Evolutionary conservation across 1,140 invertebrate genomes (phyloP), one percentile per base, ranked within the genome.

Genomic region (Macrobrachium nipponense): DNA sequence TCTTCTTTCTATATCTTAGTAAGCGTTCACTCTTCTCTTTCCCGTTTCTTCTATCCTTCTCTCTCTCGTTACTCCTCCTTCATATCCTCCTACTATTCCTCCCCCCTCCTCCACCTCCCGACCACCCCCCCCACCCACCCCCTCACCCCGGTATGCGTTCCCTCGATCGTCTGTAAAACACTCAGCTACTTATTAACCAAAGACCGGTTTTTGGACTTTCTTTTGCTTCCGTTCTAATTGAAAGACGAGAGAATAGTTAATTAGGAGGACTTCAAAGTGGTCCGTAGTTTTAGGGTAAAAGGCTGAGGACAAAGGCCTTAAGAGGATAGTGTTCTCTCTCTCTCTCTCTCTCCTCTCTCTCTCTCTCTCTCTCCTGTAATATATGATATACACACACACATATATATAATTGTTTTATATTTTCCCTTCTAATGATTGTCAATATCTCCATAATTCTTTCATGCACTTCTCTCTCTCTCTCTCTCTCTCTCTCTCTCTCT

Each of bases 181-280:
- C 70, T 75, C 20, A 36, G 81, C 81, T 82, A 82, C 81, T 82
- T 82, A 82, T 82, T 82, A 82, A 82, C 81, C 81, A 82, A 76
- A 82, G 81, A 75, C 36, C n/a, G 18, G 17, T 81, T 82, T 82
- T 82, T 27, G 27, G 75, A 75, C 44, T 20, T 70, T 82, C 81
- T 82, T 82, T 82, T 82, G 81, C 76, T 70, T 82, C 70, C 36
- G 64, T 59, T 82, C 72, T 82, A 82, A 82, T 82, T 82, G 81
- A 68, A 82, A 82, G 81, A 82, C 58, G 81, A 27, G 59, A 60
- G 81, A 82, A 82, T 82, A 82, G 81, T 82, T 82, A 82, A 82
- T 82, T 82, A 82, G 70, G 36, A 58, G n/a, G 60, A 82, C 81
- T 64, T 82, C 81, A 82, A 82, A 82, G 81, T 82, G 70, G 73